Base-by-base conservation (phyloP, 2,888 invertebrate species). In the Eurytoma californica region DNA sequence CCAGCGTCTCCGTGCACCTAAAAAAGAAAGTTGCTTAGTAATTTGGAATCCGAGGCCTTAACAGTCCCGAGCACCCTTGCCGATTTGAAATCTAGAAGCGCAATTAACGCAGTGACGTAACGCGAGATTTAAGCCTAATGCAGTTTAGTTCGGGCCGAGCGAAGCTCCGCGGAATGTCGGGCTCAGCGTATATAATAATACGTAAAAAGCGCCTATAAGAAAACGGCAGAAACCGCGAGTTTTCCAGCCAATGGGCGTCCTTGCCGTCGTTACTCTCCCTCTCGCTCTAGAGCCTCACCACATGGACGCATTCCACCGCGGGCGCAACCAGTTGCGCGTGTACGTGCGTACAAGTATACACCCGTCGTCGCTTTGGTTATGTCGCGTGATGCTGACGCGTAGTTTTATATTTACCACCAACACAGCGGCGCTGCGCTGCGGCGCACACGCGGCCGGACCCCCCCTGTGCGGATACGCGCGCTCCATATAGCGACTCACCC, bases 361-460 rank as follows among this genome's bases (percentile, higher is more conserved):
- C 24, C 24, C 24, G 24, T 24, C 47, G 63, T 12, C 30, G 30
- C 39, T 18, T 63, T 47, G 63, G 18, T 13, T 63, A 39, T 63
- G 47, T 63, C 18, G 77, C 78, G 78, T 79, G 78, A 79, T 73
- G 78, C 68, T 79, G 73, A 79, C 78, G 78, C 78, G 73, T 73
- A 73, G 61, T 55, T 78, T 68, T 58, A 51, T 79, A 72, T 77
- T 69, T 74, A 73, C 67, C 53, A 60, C 13, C 66, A 30, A 51
- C 47, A 55, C 70, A 58, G 30, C 18, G 53, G 28, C 39, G 39
- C 39, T 4, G 7, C 39, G 4, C 39, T 4, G 7, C 1, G 9
- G 12, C 30, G 20, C 69, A 51, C 49, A n/a, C 53, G 55, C 30
- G 57, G 28, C 30, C 57, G 20, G 57, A 18, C 14, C 9, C 20